Evolutionary conservation across 2,888 invertebrate genomes (phyloP).

Genomic region (Formica aserva): DNA sequence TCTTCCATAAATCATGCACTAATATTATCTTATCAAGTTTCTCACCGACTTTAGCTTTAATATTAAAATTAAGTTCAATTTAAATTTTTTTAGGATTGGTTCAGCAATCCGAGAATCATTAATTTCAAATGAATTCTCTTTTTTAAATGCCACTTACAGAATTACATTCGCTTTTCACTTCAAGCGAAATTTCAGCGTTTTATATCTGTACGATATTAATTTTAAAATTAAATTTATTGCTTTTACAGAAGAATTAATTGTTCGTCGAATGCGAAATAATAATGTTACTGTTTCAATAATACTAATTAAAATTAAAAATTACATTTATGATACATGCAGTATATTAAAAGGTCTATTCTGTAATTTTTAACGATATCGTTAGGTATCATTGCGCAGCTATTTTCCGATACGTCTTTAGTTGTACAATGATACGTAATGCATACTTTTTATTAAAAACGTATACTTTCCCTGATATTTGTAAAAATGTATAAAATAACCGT

Average conservation of each 20-base stretch:
- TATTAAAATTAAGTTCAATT: background rate
- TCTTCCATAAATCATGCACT: background rate
- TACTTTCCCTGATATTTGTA: no score
- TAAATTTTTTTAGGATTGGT: background rate
- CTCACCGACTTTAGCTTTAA: background rate
- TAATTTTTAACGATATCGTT: no score
- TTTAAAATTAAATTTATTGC: background rate
- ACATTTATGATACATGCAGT: background rate
- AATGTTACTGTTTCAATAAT: background rate
- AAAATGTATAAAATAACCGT: no score
- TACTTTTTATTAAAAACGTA: no score
- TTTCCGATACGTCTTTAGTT: no score
- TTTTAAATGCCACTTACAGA: background rate
- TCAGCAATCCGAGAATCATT: background rate
- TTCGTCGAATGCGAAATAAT: background rate
- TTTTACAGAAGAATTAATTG: background rate
- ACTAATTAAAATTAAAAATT: background rate
- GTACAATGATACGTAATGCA: no score
- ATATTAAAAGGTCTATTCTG: background rate
- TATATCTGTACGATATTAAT: background rate
- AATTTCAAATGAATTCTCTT: background rate
- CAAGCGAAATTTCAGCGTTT: background rate
- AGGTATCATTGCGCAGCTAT: no score
- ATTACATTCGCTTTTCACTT: background rate
- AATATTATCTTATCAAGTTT: conserved; percentile 1